These are phyloP conservation scores for Phylloscopus collybita DNA, from an alignment of 2,797 vertebrate genomes.

Conservation along the genomic window DNA sequence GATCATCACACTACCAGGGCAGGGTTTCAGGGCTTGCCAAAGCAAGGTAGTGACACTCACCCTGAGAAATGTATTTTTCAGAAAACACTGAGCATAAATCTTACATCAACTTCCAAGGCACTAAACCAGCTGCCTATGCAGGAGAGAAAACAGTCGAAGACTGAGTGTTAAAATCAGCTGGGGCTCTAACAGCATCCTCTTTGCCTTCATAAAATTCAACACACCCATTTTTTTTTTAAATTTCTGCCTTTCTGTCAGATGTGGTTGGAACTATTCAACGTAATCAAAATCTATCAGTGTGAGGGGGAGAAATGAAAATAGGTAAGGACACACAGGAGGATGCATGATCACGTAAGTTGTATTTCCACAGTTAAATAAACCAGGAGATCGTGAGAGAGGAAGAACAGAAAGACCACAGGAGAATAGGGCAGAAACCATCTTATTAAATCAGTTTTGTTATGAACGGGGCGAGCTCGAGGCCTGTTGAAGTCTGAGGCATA, in stretches of 20 bases:
- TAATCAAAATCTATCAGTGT: neutral
- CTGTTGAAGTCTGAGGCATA: neutral
- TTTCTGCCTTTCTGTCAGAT: neutral
- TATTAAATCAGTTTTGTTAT: neutral
- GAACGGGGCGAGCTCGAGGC: rapidly evolving
- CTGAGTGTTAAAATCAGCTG: neutral
- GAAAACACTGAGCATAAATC: neutral
- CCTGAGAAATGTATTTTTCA: neutral
- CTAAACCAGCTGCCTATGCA: neutral
- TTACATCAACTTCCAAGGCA: neutral
- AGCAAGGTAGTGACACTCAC: neutral
- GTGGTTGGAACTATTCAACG: neutral
- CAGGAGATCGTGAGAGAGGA: neutral
- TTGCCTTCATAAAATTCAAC: neutral
- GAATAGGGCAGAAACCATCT: neutral
- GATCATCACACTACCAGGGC: neutral
- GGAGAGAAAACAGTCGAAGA: neutral
- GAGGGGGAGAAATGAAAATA: neutral
- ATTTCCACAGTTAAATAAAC: neutral
- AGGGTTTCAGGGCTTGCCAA: neutral
- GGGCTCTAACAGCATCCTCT: neutral
- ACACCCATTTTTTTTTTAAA: neutral
- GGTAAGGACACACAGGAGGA: neutral
- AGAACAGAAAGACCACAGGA: neutral
- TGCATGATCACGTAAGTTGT: neutral